A percentile compares a stretch with the other conserved stretches of the same genome.
phyloP scores from a whole-genome alignment of 2,113 vertebrate species.

The Hypanus sabinus region DNA sequence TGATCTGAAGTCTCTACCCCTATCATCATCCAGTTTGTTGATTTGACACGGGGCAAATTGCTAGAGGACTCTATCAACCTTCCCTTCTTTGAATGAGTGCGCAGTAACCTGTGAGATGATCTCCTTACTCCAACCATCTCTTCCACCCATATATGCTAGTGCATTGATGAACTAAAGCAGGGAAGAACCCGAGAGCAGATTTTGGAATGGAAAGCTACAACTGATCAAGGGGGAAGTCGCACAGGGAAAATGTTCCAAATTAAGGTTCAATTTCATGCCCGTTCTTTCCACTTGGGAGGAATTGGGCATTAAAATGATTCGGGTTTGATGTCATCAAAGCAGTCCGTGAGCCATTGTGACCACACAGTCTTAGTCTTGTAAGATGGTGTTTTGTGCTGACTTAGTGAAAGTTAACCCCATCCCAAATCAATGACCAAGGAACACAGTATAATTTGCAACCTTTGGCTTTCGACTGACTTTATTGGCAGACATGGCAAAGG shows the following conservation, averaged over 20 bases:
- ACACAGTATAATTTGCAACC: slow-evolving; percentile 22
- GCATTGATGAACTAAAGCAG: neutral
- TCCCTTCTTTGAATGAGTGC: neutral
- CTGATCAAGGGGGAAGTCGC: neutral
- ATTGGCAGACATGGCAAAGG: neutral
- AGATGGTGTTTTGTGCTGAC: neutral
- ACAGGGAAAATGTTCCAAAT: neutral
- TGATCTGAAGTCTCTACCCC: neutral
- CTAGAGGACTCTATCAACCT: neutral
- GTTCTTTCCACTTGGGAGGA: neutral
- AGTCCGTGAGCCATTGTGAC: neutral
- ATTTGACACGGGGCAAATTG: neutral
- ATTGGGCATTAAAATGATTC: neutral
- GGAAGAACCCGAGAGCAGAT: neutral
- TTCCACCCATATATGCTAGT: neutral
- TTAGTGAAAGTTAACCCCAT: neutral
- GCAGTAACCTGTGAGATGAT: neutral
- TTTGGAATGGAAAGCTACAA: neutral
- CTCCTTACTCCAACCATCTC: neutral
- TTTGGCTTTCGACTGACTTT: slow-evolving; percentile 15
- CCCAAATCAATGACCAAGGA: neutral
- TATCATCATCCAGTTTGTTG: neutral
- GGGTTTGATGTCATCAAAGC: neutral
- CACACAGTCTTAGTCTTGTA: neutral
- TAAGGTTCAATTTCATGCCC: neutral